A percentile compares a stretch with the other conserved stretches of the same genome.
phyloP scores from a whole-genome alignment of 2,113 vertebrate genomes.

The Melospiza melodia region DNA sequence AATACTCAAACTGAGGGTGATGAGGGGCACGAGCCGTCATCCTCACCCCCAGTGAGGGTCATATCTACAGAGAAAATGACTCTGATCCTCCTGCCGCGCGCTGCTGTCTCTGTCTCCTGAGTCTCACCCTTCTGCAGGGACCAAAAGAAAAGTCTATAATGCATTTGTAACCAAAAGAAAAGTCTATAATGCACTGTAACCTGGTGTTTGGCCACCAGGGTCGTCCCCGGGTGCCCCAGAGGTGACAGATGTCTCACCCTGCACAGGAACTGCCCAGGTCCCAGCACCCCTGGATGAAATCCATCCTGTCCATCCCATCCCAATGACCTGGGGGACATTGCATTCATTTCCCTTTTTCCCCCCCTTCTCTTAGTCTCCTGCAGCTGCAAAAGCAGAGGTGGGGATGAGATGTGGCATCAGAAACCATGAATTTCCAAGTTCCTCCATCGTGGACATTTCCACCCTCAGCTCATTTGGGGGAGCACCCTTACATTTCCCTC shows the following conservation, averaged over 20 bases:
- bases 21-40: rapidly evolving
- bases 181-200: too few relatives aligned
- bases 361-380: not conserved
- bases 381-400: not conserved
- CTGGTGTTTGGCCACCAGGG: not conserved
- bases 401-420: not conserved
- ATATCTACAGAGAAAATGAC: not conserved
- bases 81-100: not conserved
- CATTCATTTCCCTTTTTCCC: rapidly evolving
- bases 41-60: not conserved
- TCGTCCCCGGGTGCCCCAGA: not conserved
- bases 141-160: too few relatives aligned
- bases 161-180: too few relatives aligned
- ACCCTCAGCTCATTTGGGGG: not conserved
- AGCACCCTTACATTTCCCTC: not conserved
- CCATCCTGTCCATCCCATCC: not conserved
- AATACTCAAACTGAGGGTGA: not conserved
- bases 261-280: too few relatives aligned
- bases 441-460: not conserved
- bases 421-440: not conserved
- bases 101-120: rapidly evolving
- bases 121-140: not conserved
- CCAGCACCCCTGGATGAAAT: not conserved
- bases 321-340: rapidly evolving
- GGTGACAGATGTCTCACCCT: rapidly evolving